A percentile compares a stretch with the other conserved stretches of the same genome.
Conservation (phyloP, 30 jellyfish, hydroid and myxozoan species). For the Cassiopea xamachana region DNA sequence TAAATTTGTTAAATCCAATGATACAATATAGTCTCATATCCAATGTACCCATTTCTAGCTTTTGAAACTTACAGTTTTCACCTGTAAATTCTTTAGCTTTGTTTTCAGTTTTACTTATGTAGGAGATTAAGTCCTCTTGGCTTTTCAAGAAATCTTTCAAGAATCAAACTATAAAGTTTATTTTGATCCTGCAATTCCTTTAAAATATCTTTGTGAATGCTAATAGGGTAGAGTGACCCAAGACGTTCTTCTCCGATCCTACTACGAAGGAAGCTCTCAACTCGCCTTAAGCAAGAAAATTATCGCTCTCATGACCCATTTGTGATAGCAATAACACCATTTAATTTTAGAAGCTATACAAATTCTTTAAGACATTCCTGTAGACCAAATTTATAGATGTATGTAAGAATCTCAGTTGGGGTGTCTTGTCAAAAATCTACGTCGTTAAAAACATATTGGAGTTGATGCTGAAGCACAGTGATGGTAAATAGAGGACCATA, state of each 20-base stretch:
- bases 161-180: slow-evolving; percentile 1
- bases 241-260: slow-evolving; percentile 62
- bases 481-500: slow-evolving; percentile 37
- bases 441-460: slow-evolving; percentile 31
- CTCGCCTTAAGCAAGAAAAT: slow-evolving; percentile 43
- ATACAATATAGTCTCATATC: no score
- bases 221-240: slow-evolving; percentile 41
- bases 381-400: neutral
- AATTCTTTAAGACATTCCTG: slow-evolving; percentile 42
- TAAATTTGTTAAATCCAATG: no score
- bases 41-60: no score
- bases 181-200: slow-evolving; percentile 10
- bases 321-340: slow-evolving; percentile 21
- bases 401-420: slow-evolving; percentile 31
- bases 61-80: no score
- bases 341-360: slow-evolving; percentile 44
- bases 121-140: slow-evolving; percentile 32
- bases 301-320: slow-evolving; percentile 50
- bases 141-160: slow-evolving; percentile 40
- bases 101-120: no score
- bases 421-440: slow-evolving; percentile 22
- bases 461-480: slow-evolving; percentile 39
- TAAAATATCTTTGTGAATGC: slow-evolving; percentile 50
- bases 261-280: slow-evolving; percentile 36
- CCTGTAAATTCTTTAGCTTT: no score